Conservation (phyloP, 1,140 invertebrate species). For the Meloidogyne floridensis region DNA sequence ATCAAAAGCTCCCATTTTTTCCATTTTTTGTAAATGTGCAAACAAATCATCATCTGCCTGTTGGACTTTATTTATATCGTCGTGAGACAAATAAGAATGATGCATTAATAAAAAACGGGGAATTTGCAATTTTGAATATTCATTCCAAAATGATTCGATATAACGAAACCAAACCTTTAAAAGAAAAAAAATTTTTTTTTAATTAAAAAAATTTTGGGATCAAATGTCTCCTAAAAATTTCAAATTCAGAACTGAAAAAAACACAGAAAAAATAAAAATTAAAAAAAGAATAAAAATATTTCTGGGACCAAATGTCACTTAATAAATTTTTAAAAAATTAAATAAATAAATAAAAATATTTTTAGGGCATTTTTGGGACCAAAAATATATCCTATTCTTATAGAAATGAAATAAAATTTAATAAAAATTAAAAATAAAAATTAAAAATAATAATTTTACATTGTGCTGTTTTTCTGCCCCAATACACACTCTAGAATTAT, state of each 20-base stretch:
- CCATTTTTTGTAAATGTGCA: constrained; percentile 69
- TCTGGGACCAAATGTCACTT: too few species aligned
- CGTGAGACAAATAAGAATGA: constrained; percentile 85
- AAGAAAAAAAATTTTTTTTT: background rate
- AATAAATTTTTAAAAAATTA: too few species aligned
- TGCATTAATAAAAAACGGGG: constrained; percentile 83
- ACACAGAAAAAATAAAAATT: too few species aligned
- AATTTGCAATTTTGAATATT: constrained; percentile 70
- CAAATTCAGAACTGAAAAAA: too few species aligned
- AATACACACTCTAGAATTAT: constrained; percentile 72
- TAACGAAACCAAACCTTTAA: constrained; percentile 74
- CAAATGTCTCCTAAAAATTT: too few species aligned
- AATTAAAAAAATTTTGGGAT: too few species aligned
- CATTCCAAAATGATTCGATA: constrained; percentile 71
- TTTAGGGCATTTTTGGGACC: too few species aligned
- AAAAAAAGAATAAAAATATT: too few species aligned
- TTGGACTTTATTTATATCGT: constrained; percentile 79
- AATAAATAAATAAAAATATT: too few species aligned
- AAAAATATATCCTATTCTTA: too few species aligned
- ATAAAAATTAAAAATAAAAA: background rate
- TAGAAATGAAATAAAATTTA: too few species aligned
- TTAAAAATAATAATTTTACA: constrained; percentile 68
- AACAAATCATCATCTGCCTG: constrained; percentile 76
- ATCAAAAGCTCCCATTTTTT: constrained; percentile 71
- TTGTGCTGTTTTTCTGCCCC: constrained; percentile 78